Conservation (phyloP, 2,797 vertebrate species). For the Macropus fuliginosus region DNA sequence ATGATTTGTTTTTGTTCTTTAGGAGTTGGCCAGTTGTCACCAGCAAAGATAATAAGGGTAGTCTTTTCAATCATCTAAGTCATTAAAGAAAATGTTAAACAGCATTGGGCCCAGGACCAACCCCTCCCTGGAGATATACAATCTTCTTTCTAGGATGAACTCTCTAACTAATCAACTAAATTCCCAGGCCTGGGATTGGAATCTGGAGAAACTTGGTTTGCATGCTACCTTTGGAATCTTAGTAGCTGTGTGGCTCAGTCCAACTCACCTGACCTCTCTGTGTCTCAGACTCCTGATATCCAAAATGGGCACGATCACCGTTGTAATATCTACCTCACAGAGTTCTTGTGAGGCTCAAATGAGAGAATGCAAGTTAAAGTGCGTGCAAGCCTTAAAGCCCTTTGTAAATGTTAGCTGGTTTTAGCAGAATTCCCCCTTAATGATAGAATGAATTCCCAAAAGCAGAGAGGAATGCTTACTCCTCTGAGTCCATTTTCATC, state of each 20-base stretch:
- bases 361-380: background rate
- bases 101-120: background rate
- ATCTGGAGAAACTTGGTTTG: slow-evolving; percentile 36
- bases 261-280: background rate
- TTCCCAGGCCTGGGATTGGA: slow-evolving; percentile 12
- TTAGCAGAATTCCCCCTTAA: background rate
- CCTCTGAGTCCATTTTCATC: background rate
- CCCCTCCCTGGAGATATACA: background rate
- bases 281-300: background rate
- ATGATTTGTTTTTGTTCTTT: slow-evolving; percentile 9
- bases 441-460: background rate
- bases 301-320: background rate
- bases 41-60: slow-evolving; percentile 42
- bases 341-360: background rate
- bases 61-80: slow-evolving; percentile 21
- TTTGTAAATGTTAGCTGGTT: background rate
- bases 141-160: slow-evolving; percentile 15
- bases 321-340: background rate
- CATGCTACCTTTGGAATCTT: background rate
- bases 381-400: background rate
- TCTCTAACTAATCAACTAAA: slow-evolving; percentile 8
- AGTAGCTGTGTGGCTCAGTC: background rate
- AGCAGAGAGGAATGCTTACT: background rate
- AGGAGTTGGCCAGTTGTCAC: slow-evolving; percentile 37
- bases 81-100: slow-evolving; percentile 47